Base-by-base conservation (phyloP, 2,888 invertebrate genomes). In the Dolichomitus sp. region DNA sequence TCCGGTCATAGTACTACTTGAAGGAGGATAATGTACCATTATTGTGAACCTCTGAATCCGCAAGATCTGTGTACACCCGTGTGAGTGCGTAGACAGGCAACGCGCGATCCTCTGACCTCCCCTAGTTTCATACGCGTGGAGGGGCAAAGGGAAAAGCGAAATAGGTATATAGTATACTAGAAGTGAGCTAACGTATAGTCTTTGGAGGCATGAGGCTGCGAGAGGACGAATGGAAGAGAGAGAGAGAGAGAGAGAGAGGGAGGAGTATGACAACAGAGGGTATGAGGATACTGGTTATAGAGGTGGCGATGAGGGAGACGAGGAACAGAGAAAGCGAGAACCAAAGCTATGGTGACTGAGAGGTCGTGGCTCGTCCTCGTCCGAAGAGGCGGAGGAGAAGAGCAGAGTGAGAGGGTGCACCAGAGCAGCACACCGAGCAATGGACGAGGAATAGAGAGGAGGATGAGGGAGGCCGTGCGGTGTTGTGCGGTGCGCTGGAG, bases 1-100 rank as follows among this genome's bases (percentile, higher is more conserved):
- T 30, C 50, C 68, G 57, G 63, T 59, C 72, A 54, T 45, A 63
- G 69, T 69, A 74, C 73, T 82, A 82, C 84, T 80, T 81, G 72
- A 78, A 85, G 83, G 85, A 86, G 85, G 89, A 90, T 89, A 91
- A 91, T 89, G 87, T 87, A 85, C 87, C 89, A 89, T 90, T 90
- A 90, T 91, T 75, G 75, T 72, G 52, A 80, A 76, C 57, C 77
- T 73, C 68, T 72, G 74, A 50, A 63, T 78, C 52, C 48, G 70
- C 61, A 72, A 77, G 61, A 76, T 50, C 72, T n/a, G 19, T 75
- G 76, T 50, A 77, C 48, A 73, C 52, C 52, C 59, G 68, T 68
- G 75, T 77, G 66, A 75, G 83, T 80, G 81, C 54, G 76, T 75
- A 76, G 74, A 75, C 70, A 65, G 83, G 69, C 61, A 63, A 54